Evolutionary conservation across 2,113 vertebrate species (phyloP).

Genomic region (Phocoena sinus): DNA sequence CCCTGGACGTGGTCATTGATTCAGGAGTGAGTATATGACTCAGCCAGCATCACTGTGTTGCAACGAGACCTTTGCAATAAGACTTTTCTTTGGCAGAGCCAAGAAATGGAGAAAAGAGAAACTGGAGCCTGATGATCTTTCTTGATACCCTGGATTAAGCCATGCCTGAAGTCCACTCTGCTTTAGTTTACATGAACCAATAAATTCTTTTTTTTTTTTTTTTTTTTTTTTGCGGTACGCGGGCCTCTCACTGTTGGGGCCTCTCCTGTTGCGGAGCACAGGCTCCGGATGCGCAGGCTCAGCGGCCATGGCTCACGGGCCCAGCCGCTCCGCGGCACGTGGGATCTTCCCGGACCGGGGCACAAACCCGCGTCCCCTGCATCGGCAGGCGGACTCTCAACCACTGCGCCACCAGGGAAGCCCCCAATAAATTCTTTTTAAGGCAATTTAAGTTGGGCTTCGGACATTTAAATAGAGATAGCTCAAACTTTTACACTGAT

Average conservation of each 20-base stretch:
- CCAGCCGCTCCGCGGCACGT: too few species aligned
- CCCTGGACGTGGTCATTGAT: not conserved
- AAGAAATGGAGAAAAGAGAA: not conserved
- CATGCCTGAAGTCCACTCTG: not conserved
- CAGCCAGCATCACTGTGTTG: not conserved
- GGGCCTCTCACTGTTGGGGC: too few species aligned
- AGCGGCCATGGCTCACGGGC: too few species aligned
- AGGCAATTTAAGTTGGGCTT: not conserved
- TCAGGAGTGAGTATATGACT: not conserved
- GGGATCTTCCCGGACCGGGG: too few species aligned
- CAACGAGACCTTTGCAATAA: not conserved
- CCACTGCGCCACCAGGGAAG: too few species aligned
- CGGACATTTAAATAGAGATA: not conserved
- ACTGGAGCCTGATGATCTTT: not conserved
- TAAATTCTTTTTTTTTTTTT: not conserved
- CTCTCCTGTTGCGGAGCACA: too few species aligned
- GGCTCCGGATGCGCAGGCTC: fast-evolving
- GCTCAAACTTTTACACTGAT: not conserved
- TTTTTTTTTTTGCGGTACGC: not conserved
- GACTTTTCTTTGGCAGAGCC: not conserved
- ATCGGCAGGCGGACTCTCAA: too few species aligned
- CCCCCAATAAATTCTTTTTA: not conserved
- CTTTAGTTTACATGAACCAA: not conserved
- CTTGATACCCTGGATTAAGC: not conserved
- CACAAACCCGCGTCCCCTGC: too few species aligned